Percentiles rank a stretch among this genome's conserved stretches.
phyloP scores from a whole-genome alignment of 2,888 invertebrate genomes.

The Exephanes ischioxanthus region DNA sequence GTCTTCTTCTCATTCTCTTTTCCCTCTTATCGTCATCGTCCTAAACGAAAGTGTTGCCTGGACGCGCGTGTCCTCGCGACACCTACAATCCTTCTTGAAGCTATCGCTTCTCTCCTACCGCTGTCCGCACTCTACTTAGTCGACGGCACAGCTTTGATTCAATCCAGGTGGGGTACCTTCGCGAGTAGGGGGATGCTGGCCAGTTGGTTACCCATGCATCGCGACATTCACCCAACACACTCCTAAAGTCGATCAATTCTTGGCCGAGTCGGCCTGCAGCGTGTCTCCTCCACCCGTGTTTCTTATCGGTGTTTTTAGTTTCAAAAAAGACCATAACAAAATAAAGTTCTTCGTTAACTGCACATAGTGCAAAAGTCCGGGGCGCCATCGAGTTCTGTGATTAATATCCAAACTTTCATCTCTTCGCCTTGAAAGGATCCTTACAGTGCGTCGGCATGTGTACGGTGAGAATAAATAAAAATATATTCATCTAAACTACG shows the following conservation, averaged over 20 bases:
- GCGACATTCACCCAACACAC: constrained; percentile 80
- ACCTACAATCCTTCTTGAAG: constrained; percentile 29
- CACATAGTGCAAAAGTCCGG: neutral
- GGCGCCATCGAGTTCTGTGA: constrained; percentile 22
- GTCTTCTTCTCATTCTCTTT: neutral
- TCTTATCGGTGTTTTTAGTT: neutral
- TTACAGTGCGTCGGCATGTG: constrained; percentile 17
- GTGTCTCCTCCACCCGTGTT: constrained; percentile 10
- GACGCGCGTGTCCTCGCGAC: constrained; percentile 51
- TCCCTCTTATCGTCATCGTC: neutral
- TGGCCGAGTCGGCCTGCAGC: constrained; percentile 67
- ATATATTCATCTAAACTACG: neutral
- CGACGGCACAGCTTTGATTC: constrained; percentile 44
- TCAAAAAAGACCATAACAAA: neutral
- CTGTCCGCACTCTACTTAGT: constrained; percentile 48
- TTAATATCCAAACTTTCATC: neutral
- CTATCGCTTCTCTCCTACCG: constrained; percentile 17
- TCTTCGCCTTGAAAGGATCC: neutral
- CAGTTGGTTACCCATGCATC: constrained; percentile 68
- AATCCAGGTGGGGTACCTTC: constrained; percentile 66
- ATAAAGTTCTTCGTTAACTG: neutral
- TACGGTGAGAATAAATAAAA: constrained; percentile 31
- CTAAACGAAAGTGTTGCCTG: constrained; percentile 50
- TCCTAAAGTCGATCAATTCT: constrained; percentile 81
- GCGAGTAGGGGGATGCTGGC: constrained; percentile 68